Evolutionary conservation across 2,888 invertebrate species (phyloP).

Genomic region (Erannis defoliaria): DNA sequence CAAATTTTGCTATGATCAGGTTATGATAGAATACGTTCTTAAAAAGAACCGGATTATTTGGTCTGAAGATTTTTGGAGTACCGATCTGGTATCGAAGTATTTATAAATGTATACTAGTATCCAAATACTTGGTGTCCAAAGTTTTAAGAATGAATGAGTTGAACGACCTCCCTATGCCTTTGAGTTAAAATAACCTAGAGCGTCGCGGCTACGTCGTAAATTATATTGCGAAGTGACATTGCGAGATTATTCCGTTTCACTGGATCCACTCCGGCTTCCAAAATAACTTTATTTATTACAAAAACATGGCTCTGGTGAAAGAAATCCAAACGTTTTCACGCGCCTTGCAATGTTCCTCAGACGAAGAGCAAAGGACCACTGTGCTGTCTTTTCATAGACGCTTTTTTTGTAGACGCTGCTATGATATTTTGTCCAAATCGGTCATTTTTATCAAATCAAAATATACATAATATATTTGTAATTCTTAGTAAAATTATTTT

Average conservation of each 20-base stretch:
- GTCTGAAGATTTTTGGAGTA: no score
- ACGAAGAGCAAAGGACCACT: no score
- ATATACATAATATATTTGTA: no score
- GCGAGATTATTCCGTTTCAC: conserved; percentile 42
- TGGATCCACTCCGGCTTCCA: conserved; percentile 31
- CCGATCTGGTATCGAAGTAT: no score
- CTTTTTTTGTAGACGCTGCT: no score
- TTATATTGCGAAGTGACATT: conserved; percentile 54
- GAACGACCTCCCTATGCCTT: conserved; percentile 56
- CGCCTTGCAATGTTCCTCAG: background rate
- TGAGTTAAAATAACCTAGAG: conserved; percentile 53
- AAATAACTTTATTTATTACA: conserved; percentile 43
- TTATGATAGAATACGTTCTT: no score
- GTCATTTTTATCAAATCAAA: no score
- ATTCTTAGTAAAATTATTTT: no score
- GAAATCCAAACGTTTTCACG: conserved; percentile 1
- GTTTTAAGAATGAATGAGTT: conserved; percentile 62
- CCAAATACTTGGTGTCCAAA: conserved; percentile 25
- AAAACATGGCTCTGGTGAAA: conserved; percentile 21
- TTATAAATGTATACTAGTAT: background rate
- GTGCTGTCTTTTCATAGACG: no score
- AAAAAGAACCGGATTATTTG: no score
- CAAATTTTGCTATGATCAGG: no score
- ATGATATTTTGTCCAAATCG: no score
- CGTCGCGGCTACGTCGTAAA: conserved; percentile 47